Base-by-base conservation (phyloP, 2,113 vertebrate genomes). In the mouse (Mus musculus) region DNA sequence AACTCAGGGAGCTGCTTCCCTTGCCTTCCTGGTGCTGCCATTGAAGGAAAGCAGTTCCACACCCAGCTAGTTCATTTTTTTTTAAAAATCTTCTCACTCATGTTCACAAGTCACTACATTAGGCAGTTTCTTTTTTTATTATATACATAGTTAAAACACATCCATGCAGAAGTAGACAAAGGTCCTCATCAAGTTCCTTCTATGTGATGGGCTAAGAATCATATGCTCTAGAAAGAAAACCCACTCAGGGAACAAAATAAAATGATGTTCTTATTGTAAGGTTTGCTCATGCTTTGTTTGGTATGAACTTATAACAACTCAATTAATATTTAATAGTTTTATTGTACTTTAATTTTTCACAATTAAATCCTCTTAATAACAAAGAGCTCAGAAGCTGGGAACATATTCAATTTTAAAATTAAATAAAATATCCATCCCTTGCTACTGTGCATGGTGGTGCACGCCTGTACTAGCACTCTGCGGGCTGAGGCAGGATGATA, bases 261-360 rank as follows among this genome's bases (percentile, higher is more conserved):
- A 67, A 30, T 14, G 26, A 65, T 80, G 36, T 85, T 67, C 59
- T 76, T 67, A 0, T 5, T 80, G 5, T 19, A 19, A 8, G 80
- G 22, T 54, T 67, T 82, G 42, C 28, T 12, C 12, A 13, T 67
- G 65, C 65, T 67, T 67, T 67, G 65, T 10, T 65, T 30, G 65
- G 36, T 84, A 4, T 84, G 71, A 42, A 67, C 36, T 26, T 65
- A 28, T 8, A 89, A 16, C 26, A 81, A 59, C 19, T 56, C 46
- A 69, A 59, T 76, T 91, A 63, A 42, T 67, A 67, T 72, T 90
- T 93, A 78, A 10, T 56, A 78, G 63, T 89, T 89, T 86, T 46
- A 28, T 85, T 88, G n/a, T 33, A 82, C 13, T 65, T 13, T 65
- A 88, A 24, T 26, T 81, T 89, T 84, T 52, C 36, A 46, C 11